phyloP scores from a whole-genome alignment of 2,888 invertebrate species.

The Meandrusa payeni region DNA sequence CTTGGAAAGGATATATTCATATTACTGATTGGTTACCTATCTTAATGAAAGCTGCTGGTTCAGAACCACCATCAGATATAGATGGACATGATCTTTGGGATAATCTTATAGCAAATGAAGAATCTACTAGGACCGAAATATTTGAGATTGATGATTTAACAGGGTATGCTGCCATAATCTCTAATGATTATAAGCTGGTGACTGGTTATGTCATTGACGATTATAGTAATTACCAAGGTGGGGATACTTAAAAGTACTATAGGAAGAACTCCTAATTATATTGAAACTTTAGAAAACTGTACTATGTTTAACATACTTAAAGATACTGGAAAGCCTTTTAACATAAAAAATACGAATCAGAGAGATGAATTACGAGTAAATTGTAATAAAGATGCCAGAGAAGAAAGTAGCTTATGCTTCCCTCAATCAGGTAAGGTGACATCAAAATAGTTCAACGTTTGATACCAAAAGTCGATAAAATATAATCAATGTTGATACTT shows the following conservation, averaged over 20 bases:
- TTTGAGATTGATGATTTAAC: constrained; percentile 59
- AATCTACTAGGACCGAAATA: constrained; percentile 47
- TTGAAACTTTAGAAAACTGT: constrained; percentile 42
- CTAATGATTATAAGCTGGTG: constrained; percentile 56
- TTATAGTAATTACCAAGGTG: constrained; percentile 49
- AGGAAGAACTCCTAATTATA: constrained; percentile 46
- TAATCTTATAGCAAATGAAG: constrained; percentile 44
- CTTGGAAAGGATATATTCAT: constrained; percentile 83
- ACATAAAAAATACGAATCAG: constrained; percentile 33
- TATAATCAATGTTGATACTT: not conserved
- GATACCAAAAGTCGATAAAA: too few species aligned
- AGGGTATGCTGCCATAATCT: constrained; percentile 50
- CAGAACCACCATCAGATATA: constrained; percentile 42
- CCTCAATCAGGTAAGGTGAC: constrained; percentile 47
- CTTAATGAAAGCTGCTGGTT: constrained; percentile 62
- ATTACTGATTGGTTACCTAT: constrained; percentile 93
- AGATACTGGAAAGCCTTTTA: constrained; percentile 39
- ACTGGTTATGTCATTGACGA: constrained; percentile 41
- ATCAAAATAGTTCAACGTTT: too few species aligned
- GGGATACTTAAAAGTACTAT: constrained; percentile 47
- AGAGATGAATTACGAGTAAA: constrained; percentile 44
- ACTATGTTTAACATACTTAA: constrained; percentile 42
- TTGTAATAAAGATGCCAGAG: constrained; percentile 33
- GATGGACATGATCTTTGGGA: constrained; percentile 65
- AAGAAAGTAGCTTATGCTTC: constrained; percentile 38